Evolutionary conservation across 2,888 invertebrate genomes (phyloP).

Genomic region (Desoria tigrina): DNA sequence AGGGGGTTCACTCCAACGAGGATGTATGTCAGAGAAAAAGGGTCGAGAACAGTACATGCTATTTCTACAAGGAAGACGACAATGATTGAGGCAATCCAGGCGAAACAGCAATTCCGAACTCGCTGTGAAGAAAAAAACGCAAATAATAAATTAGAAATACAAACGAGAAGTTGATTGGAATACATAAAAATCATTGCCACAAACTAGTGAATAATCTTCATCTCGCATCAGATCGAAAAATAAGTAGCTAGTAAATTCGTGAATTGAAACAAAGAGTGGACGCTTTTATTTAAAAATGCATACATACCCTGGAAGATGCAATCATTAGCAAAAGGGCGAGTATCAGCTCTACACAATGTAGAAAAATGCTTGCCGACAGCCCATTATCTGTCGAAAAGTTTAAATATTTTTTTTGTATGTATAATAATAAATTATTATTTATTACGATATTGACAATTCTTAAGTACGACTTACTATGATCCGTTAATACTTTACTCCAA

Average conservation of each 20-base stretch:
- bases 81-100: slow-evolving; percentile 5
- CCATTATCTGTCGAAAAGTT: background rate
- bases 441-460: no score
- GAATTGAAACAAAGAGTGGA: no score
- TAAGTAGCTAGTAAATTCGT: no score
- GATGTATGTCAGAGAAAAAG: background rate
- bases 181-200: background rate
- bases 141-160: no score
- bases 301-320: slow-evolving; percentile 8
- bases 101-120: background rate
- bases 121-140: no score
- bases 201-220: background rate
- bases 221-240: no score
- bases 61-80: slow-evolving; percentile 5
- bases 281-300: background rate
- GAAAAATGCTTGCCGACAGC: background rate
- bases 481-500: background rate
- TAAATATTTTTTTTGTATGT: no score
- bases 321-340: slow-evolving; percentile 2
- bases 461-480: slow-evolving; percentile 1
- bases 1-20: background rate
- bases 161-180: no score
- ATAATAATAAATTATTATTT: no score
- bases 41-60: background rate
- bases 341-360: background rate